Evolutionary conservation across 1,140 invertebrate species (phyloP), one percentile per base, ranked within the genome.

Genomic region (Caerostris extrusa): DNA sequence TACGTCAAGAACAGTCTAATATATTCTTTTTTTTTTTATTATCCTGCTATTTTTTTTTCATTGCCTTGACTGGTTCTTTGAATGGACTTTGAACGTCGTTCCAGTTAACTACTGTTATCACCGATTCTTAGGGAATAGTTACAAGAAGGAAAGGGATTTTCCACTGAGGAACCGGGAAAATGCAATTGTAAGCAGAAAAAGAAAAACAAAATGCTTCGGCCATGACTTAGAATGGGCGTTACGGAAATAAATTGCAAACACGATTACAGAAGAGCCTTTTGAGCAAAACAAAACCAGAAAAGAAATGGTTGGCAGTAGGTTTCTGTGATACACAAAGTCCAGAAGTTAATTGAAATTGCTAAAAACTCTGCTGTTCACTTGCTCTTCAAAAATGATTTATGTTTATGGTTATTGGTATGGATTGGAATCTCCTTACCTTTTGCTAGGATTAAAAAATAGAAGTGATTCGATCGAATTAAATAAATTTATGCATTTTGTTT

Each of bases 201-300:
- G 64, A 83, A 91, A 83, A 55, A 55, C 14, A 10, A 71, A 90
- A 71, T 83, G 50, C 61, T 56, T 10, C 14, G 58, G 57, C 86
- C 86, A 50, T 88, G 56, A 91, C 90, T 82, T 64, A 61, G 81
- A 91, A 91, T 91, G 77, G 90, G 90, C 90, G 90, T 91, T 91
- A 60, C 90, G 77, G 34, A 85, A 91, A 91, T 91, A 91, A 91
- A 91, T 91, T 91, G 90, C 90, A 91, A 91, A 91, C 81, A 85
- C 90, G 90, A 91, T 91, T 85, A 83, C 90, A 17, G 81, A 77
- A 56, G 71, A 83, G 90, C 14, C 55, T 58, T 55, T 58, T 77
- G 69, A 56, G 89, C 19, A 12, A 71, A 86, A 60, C 53, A 69
- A 53, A 81, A 60, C 53, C 69, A 55, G 71, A 60, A 90, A 71